phyloP scores from a whole-genome alignment of 37 sponge, comb jelly and placozoan genomes.

The Eunapius fragilis region DNA sequence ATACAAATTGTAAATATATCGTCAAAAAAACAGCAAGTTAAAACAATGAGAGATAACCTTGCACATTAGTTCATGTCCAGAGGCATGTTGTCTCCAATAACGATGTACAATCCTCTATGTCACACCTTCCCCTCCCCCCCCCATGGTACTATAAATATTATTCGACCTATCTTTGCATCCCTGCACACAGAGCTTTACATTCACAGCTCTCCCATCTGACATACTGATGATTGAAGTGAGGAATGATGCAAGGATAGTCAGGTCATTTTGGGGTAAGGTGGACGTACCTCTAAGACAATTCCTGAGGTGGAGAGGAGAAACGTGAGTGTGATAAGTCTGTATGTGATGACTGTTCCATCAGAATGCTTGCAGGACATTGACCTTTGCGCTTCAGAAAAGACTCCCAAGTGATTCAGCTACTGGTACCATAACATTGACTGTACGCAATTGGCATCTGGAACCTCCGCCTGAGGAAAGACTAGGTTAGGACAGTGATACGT shows the following conservation, averaged over 20 bases:
- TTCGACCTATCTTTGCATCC: too few species aligned
- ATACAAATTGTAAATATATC: too few species aligned
- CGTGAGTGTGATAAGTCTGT: background rate
- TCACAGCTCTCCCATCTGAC: constrained; percentile 41
- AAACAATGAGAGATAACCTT: too few species aligned
- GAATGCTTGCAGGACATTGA: constrained; percentile 8
- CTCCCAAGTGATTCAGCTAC: constrained; percentile 44
- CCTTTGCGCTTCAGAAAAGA: constrained; percentile 49
- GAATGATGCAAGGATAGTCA: constrained; percentile 13
- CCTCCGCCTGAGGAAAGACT: background rate
- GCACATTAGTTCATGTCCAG: too few species aligned
- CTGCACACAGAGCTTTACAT: background rate
- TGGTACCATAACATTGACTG: constrained; percentile 43
- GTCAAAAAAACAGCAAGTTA: too few species aligned
- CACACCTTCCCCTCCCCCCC: too few species aligned
- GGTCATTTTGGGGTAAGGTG: constrained; percentile 54
- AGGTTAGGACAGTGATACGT: too few species aligned
- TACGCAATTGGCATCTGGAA: background rate
- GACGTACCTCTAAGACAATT: constrained; percentile 1
- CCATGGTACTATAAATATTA: too few species aligned
- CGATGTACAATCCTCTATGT: too few species aligned
- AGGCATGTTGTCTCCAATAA: too few species aligned
- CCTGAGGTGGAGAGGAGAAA: constrained; percentile 7
- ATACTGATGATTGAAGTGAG: constrained; percentile 56
- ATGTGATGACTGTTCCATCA: background rate